These are phyloP conservation scores for Oryzias curvinotus DNA, from an alignment of 2,113 vertebrate genomes.

Conservation along the genomic window DNA sequence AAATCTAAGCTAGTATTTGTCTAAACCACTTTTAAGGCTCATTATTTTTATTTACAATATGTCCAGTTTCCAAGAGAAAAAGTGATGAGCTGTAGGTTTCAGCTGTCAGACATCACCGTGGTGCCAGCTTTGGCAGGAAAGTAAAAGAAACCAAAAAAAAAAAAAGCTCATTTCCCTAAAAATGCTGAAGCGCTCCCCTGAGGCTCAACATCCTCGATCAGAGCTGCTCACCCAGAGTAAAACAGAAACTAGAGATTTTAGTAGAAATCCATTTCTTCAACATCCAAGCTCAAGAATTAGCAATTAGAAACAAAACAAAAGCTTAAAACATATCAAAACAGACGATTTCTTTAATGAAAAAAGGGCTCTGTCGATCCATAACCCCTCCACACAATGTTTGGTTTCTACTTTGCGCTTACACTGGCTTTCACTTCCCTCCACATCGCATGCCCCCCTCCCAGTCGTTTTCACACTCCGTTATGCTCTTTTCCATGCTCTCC, in stretches of 20 bases:
- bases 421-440: conserved; percentile 15
- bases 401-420: conserved; percentile 14
- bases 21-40: neutral
- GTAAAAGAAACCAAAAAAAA: neutral
- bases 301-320: conserved; percentile 2
- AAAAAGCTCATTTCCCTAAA: neutral
- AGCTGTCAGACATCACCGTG: conserved; percentile 11
- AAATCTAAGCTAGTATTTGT: neutral
- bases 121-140: conserved; percentile 11
- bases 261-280: neutral
- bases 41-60: neutral
- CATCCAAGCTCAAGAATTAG: neutral
- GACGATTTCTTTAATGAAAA: conserved; percentile 29
- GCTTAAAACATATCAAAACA: conserved; percentile 1
- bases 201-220: conserved; percentile 2
- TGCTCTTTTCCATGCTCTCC: conserved; percentile 67
- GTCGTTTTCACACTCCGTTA: conserved; percentile 57
- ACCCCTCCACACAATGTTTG: conserved; percentile 12
- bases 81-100: conserved; percentile 15
- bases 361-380: conserved; percentile 33
- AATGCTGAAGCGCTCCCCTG: neutral
- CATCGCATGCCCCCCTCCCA: conserved; percentile 39
- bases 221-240: conserved; percentile 6
- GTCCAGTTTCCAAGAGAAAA: neutral
- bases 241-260: neutral